Percentiles rank a stretch among this genome's conserved stretches.
These are phyloP conservation scores for Petrocephalus schoutedeni DNA, from an alignment of 2,797 vertebrate species.

Conservation along the genomic window DNA sequence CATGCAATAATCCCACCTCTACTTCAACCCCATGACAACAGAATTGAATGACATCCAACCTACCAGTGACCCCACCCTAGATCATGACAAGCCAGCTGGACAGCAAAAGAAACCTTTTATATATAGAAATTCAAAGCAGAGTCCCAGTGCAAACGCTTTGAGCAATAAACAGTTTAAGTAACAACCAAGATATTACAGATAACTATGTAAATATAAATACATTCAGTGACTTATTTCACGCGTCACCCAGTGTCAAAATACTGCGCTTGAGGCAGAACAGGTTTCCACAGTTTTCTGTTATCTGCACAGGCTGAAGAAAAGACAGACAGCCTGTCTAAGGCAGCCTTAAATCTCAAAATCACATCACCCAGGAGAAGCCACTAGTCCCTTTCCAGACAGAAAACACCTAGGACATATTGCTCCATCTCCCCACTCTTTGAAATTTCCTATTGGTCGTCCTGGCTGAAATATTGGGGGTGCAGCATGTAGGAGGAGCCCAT, in stretches of 20 bases:
- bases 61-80: background rate
- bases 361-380: background rate
- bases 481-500: background rate
- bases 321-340: background rate
- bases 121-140: background rate
- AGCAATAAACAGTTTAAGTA: background rate
- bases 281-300: background rate
- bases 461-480: background rate
- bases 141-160: background rate
- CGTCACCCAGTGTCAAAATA: slow-evolving; percentile 5
- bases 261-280: background rate
- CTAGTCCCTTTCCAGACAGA: background rate
- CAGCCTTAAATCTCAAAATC: background rate
- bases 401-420: background rate
- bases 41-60: background rate
- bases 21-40: background rate
- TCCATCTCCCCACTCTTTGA: background rate
- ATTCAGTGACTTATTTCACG: background rate
- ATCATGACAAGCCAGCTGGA: background rate
- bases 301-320: background rate
- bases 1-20: background rate
- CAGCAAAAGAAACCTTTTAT: background rate
- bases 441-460: background rate
- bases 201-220: background rate
- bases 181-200: background rate